Conservation (phyloP, 1,140 invertebrate genomes). For the Bilobella aurantiaca region DNA sequence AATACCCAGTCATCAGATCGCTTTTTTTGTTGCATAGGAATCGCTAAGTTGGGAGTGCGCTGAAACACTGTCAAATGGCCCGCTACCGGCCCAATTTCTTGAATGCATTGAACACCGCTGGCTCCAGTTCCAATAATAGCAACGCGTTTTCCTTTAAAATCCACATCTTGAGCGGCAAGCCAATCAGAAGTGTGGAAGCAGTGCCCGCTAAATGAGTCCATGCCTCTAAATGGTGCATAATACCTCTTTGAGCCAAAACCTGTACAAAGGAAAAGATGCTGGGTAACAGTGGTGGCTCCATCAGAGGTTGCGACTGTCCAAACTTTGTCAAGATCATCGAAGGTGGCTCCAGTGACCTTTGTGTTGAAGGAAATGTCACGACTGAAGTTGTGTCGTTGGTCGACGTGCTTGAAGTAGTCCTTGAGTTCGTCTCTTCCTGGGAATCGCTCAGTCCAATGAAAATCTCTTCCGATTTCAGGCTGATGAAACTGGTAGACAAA, state of each 20-base stretch:
- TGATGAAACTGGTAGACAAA: slow-evolving; percentile 6
- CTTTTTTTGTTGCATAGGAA: slow-evolving; percentile 10
- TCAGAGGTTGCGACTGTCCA: not conserved
- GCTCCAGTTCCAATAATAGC: slow-evolving; percentile 23
- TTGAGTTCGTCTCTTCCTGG: slow-evolving; percentile 1
- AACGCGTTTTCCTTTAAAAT: slow-evolving; percentile 15
- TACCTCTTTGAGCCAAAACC: slow-evolving; percentile 2
- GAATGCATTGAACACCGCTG: slow-evolving; percentile 19
- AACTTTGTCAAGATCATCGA: not conserved
- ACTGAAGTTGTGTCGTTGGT: not conserved
- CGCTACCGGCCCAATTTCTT: slow-evolving; percentile 17
- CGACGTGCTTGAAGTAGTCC: not conserved
- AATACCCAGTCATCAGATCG: slow-evolving; percentile 1
- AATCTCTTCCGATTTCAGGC: not conserved
- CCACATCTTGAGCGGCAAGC: not conserved
- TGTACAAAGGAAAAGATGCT: slow-evolving; percentile 13
- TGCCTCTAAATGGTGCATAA: not conserved
- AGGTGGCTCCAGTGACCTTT: not conserved
- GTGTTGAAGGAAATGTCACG: slow-evolving; percentile 7
- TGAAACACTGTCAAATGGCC: slow-evolving; percentile 16
- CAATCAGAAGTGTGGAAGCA: not conserved
- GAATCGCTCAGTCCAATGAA: slow-evolving; percentile 9
- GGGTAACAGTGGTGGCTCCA: not conserved
- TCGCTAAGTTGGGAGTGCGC: slow-evolving; percentile 16
- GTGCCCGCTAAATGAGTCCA: slow-evolving; percentile 10